These are phyloP conservation scores for Drosophila leonis DNA, from an alignment of 2,888 invertebrate species.

Conservation along the genomic window DNA sequence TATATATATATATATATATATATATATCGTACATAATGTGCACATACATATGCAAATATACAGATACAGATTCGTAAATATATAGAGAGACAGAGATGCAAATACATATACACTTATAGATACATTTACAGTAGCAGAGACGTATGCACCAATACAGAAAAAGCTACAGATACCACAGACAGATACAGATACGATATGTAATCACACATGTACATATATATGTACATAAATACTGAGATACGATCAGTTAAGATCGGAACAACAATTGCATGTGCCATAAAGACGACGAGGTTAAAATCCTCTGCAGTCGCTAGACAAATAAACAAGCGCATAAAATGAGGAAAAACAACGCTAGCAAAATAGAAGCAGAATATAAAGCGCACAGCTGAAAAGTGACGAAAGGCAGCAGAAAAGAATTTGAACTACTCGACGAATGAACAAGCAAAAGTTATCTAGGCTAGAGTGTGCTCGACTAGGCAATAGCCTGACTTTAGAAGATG, in stretches of 20 bases:
- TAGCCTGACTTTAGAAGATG: background rate
- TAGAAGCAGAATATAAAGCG: constrained; percentile 6
- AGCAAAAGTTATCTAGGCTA: background rate
- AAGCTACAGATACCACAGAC: background rate
- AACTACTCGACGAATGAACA: constrained; percentile 22
- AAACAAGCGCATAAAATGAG: constrained; percentile 48
- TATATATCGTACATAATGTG: background rate
- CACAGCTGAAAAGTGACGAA: constrained; percentile 11
- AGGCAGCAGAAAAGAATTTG: constrained; percentile 13
- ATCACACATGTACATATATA: background rate
- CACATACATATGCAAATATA: background rate
- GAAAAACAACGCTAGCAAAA: constrained; percentile 16
- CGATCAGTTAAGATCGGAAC: constrained; percentile 16
- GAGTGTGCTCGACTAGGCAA: background rate
- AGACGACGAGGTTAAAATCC: constrained; percentile 56
- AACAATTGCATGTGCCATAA: constrained; percentile 23
- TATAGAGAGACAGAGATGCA: background rate
- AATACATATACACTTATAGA: background rate
- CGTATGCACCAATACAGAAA: background rate
- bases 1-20: background rate
- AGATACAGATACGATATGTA: background rate
- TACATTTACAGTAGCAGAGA: background rate
- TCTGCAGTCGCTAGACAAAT: constrained; percentile 53
- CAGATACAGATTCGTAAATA: background rate
- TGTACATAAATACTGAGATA: background rate